phyloP scores from a whole-genome alignment of 2,888 invertebrate species.

The Macaria notata region DNA sequence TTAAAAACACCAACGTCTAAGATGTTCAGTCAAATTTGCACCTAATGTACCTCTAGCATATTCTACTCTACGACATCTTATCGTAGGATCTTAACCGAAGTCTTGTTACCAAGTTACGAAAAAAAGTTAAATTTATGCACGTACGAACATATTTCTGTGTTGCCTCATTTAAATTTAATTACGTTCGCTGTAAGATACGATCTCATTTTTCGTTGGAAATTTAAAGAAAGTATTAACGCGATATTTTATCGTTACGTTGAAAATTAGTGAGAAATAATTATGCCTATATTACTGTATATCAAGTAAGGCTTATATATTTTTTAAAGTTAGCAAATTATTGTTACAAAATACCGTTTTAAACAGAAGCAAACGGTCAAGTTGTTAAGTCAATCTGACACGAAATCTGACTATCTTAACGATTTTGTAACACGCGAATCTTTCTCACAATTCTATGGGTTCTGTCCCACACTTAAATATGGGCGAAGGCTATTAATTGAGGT shows the following conservation, averaged over 20 bases:
- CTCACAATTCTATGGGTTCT: slow-evolving; percentile 26
- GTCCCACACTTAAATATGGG: slow-evolving; percentile 24
- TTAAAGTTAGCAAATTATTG: no score
- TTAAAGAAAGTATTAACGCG: slow-evolving; percentile 13
- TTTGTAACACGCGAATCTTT: slow-evolving; percentile 28
- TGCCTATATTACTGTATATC: no score
- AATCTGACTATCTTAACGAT: slow-evolving; percentile 2
- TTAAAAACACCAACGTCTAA: no score
- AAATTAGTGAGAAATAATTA: no score
- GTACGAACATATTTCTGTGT: slow-evolving; percentile 35
- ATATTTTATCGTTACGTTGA: no score
- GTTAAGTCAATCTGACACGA: no score
- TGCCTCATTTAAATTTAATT: slow-evolving; percentile 47
- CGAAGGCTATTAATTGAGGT: slow-evolving; percentile 29
- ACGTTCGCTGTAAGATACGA: slow-evolving; percentile 27
- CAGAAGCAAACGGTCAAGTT: no score
- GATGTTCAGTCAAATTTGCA: no score
- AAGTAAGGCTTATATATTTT: no score
- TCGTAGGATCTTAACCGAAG: slow-evolving; percentile 45
- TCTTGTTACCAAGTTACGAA: slow-evolving; percentile 43
- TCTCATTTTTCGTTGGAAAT: slow-evolving; percentile 12
- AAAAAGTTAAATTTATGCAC: slow-evolving; percentile 44
- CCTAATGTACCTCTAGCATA: no score
- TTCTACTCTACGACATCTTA: slow-evolving; percentile 32
- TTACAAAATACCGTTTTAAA: no score